Conservation (phyloP, 2,797 vertebrate genomes). For the Poliocrania exsul region DNA sequence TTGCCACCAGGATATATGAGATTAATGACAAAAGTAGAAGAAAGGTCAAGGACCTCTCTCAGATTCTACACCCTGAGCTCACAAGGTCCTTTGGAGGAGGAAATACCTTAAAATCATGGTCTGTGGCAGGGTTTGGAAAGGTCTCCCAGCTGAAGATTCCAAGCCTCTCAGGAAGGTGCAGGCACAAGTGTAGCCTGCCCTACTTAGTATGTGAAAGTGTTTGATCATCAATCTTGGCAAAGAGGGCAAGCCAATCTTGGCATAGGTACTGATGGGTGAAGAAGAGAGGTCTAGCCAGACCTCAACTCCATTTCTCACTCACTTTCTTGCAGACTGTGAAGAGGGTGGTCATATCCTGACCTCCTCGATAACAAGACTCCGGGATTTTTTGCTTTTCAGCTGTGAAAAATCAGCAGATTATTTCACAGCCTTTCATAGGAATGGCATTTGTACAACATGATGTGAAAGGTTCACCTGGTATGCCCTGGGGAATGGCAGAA, state of each 20-base stretch:
- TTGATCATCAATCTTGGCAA: not conserved
- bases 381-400: not conserved
- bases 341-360: not conserved
- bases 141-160: not conserved
- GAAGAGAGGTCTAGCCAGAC: not conserved
- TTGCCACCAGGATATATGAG: not conserved
- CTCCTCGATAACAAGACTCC: not conserved
- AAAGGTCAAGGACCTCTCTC: not conserved
- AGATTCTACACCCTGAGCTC: not conserved
- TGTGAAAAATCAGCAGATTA: not conserved
- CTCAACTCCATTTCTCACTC: not conserved
- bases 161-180: not conserved
- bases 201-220: not conserved
- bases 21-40: not conserved
- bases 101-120: not conserved
- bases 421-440: not conserved
- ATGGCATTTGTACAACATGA: rapidly evolving
- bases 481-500: not conserved
- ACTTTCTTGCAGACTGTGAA: not conserved
- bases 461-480: not conserved
- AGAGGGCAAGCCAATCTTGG: not conserved
- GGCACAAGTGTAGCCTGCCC: not conserved
- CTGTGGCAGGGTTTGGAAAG: not conserved
- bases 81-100: not conserved
- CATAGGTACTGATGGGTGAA: not conserved